Base-by-base conservation (phyloP, 2,888 invertebrate species). In the Chrysina gloriosa region DNA sequence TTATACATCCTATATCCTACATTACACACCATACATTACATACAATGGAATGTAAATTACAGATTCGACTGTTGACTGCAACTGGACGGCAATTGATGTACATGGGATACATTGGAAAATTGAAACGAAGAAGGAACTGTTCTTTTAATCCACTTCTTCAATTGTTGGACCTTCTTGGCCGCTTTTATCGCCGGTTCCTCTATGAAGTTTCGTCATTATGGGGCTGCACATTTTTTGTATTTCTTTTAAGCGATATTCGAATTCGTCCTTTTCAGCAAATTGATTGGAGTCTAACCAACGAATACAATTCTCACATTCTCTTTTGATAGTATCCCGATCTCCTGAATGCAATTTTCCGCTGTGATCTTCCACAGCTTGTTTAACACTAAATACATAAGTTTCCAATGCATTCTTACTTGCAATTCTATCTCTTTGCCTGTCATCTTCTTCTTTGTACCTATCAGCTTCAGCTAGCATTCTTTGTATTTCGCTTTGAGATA, bases 401-500 rank as follows among this genome's bases (percentile, higher is more conserved):
- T 92, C 94, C 54, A 94, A 84, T 71, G 87, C 86, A 82, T 94
- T 94, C 69, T 91, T 88, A 7, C 91, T 87, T 0, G 87, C 80
- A n/a, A 94, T 88, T 42, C 89, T 85, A 73, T 91, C 88, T 6
- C 88, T 84, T 74, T 91, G 91, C 76, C 87, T 87, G 68, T 90
- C 89, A 76, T 93, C 92, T 76, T 92, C 92, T 36, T 89, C 90
- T 50, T 87, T 87, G 82, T 90, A 93, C 50, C 83, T 84, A 77
- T 93, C 92, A 0, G 93, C 92, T 71, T 93, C 92, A 1, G 86
- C 82, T 21, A 93, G 82, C 93, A 93, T 94, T 69, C 90, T 86
- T 71, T 95, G 93, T 70, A 95, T 94, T 76, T 95, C 94, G 2
- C 89, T 89, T 79, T 93, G 91, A 14, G 92, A 92, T 58, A 95